Evolutionary conservation across 2,797 vertebrate genomes (phyloP), one percentile per base, ranked within the genome.

Genomic region (Rhynchotus rufescens): DNA sequence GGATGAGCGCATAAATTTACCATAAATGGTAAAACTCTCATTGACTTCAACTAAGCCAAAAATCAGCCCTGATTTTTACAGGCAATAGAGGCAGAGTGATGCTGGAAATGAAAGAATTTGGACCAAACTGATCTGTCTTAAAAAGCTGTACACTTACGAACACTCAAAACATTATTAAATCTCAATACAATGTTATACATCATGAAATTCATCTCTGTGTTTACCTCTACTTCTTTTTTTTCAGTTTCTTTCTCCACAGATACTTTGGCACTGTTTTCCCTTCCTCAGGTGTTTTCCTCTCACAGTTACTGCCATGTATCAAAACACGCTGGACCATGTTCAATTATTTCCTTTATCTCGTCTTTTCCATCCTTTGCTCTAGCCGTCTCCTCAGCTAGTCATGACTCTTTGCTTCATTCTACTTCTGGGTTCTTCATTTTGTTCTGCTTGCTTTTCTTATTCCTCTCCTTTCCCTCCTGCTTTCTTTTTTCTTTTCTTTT

Each of bases 21-120:
- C 84, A 88, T 89, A 94, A 89, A 93, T 92, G 89, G 87, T 67
- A 86, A 88, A 84, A 78, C 21, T 93, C 84, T 22, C 64, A 62
- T 40, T 86, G 71, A 71, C 60, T 92, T 92, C 45, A 85, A 78
- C 62, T 62, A 87, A 81, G 74, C 54, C 87, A 90, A 89, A 89
- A 87, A 76, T 82, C 56, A 54, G 44, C 52, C 54, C 28, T 97
- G 92, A 96, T 88, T 97, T 97, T 95, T 94, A 95, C 78, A 82
- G 47, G 90, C 92, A 97, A 81, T 90, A 91, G 71, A 96, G 92
- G 38, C 73, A 71, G 79, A 78, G 82, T 73, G 85, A 94, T 72
- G 78, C 4, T 21, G 81, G 72, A 84, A 96, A 89, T 78, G 61
- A 56, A 87, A 73, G 57, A 86, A 56, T 86, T 89, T 9, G 56